These are phyloP conservation scores for Butorides virescens DNA, from an alignment of 2,113 vertebrate species.

Conservation along the genomic window DNA sequence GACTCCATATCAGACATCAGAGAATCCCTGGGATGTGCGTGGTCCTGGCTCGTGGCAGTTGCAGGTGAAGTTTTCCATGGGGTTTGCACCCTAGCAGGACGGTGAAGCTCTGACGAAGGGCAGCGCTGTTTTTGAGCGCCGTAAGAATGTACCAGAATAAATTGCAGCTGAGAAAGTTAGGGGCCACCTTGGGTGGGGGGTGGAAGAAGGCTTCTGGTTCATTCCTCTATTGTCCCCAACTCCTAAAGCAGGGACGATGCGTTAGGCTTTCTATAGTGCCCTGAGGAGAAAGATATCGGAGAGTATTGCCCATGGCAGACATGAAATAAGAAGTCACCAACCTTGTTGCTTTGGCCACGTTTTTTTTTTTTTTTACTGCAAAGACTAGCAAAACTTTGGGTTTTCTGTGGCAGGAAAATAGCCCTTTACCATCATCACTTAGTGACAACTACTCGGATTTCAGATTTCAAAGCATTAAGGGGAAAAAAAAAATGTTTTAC, in stretches of 20 bases:
- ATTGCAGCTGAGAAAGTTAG: neutral
- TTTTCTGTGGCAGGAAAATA: neutral
- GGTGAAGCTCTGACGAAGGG: neutral
- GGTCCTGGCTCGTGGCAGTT: neutral
- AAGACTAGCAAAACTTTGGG: neutral
- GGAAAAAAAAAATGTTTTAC: neutral
- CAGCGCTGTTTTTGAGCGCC: neutral
- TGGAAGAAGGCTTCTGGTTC: rapidly evolving
- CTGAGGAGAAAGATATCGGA: neutral
- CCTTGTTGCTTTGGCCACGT: neutral
- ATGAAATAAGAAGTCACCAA: neutral
- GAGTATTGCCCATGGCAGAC: neutral
- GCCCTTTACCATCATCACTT: neutral
- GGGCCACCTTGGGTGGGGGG: rapidly evolving
- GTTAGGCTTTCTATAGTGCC: neutral
- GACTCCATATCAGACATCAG: neutral
- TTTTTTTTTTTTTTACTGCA: neutral
- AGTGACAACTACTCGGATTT: neutral
- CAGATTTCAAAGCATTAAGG: slow-evolving; percentile 27
- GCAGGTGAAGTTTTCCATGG: neutral
- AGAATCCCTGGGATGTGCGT: rapidly evolving
- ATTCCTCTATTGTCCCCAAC: neutral
- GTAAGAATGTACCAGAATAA: neutral
- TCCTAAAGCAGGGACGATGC: rapidly evolving
- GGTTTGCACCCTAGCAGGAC: neutral